Evolutionary conservation across 1,140 invertebrate species (phyloP).

Genomic region (Galendromus occidentalis): DNA sequence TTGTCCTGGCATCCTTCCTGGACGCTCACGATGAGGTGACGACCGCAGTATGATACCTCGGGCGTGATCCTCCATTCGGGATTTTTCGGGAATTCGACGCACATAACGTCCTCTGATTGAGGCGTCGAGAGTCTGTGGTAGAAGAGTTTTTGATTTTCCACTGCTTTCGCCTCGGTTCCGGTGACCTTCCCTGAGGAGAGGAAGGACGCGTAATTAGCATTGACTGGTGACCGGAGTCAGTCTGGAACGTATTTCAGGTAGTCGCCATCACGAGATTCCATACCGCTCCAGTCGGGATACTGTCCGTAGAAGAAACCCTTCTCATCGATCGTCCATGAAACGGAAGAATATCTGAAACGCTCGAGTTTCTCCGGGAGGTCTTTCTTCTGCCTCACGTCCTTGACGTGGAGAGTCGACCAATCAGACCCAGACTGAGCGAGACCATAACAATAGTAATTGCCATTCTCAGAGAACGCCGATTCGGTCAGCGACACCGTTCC

Average conservation of each 20-base stretch:
- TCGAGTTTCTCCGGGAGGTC: conserved; percentile 71
- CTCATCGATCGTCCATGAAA: conserved; percentile 88
- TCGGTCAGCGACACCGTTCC: conserved; percentile 67
- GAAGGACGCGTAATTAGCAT: too few relatives aligned
- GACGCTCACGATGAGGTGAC: conserved; percentile 58
- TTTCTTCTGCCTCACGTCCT: conserved; percentile 33
- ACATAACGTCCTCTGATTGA: conserved; percentile 68
- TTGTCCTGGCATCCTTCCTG: conserved; percentile 70
- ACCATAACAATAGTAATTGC: conserved; percentile 68
- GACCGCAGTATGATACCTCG: conserved; percentile 64
- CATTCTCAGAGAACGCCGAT: conserved; percentile 71
- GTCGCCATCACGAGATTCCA: too few relatives aligned
- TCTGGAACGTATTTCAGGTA: too few relatives aligned
- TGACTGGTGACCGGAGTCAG: too few relatives aligned
- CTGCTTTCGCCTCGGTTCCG: conserved; percentile 69
- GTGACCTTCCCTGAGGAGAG: conserved; percentile 43
- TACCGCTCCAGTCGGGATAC: not conserved
- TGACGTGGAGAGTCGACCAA: conserved; percentile 61
- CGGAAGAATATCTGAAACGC: conserved; percentile 70
- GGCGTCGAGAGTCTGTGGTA: conserved; percentile 72
- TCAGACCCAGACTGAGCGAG: conserved; percentile 80
- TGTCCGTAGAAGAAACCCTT: conserved; percentile 77
- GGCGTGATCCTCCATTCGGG: conserved; percentile 65
- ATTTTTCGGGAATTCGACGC: conserved; percentile 73
- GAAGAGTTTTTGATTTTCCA: conserved; percentile 75